Base-by-base conservation (phyloP, 2,888 invertebrate genomes). In the Epistrophella euchroma region DNA sequence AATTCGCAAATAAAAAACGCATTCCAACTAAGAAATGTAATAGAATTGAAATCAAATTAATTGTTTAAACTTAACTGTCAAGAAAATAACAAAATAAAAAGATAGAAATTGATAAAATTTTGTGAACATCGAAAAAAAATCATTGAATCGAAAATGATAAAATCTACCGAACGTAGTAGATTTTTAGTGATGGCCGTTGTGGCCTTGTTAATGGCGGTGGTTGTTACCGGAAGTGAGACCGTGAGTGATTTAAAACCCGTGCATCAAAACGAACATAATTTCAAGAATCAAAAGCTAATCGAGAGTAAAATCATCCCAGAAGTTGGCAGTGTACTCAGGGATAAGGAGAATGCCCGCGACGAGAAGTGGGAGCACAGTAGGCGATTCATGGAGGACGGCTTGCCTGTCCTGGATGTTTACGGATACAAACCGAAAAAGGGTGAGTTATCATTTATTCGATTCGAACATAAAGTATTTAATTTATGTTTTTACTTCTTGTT, bases 301-400 rank as follows among this genome's bases (percentile, higher is more conserved):
- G 91, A 91, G 88, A 90, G 90, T 88, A 91, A 91, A 89, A 89
- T 91, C 74, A 90, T 92, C 88, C 92, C 92, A 84, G 92, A 92
- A 82, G 87, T 90, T 1, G 88, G 88, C 55, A 77, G 75, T 40
- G 79, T 87, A 17, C 73, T 80, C 13, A 87, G 79, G 87, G 83
- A 87, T 68, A 87, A 75, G 74, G 87, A 87, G 15, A 89, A 91
- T 77, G 87, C 86, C 13, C 89, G 87, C 75, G 91, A 91, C 77
- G 92, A 92, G 45, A 91, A 91, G 82, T 91, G 91, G 91, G 91
- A 91, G 83, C 91, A 92, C 47, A 90, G 91, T 76, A 89, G 89
- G 68, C 91, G 90, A 72, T 92, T 91, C 88, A 89, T 91, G 88
- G 92, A 92, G 76, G 91, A 92, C 84, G 92, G 92, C 40, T 89